Base-by-base conservation (phyloP, 2,888 invertebrate species). In the Chrysolina oricalcia region DNA sequence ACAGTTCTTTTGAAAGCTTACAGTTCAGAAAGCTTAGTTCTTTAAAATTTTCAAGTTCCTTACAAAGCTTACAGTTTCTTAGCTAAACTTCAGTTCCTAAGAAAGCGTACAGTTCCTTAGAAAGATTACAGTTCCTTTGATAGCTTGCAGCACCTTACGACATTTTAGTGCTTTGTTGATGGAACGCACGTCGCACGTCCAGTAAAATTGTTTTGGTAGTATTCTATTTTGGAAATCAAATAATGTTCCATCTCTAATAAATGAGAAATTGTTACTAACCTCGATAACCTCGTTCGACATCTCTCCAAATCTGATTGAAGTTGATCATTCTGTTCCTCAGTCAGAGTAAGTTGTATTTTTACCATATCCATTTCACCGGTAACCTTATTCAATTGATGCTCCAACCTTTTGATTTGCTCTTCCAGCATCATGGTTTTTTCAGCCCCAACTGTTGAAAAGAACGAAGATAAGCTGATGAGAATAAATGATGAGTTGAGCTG, bases 241-340 rank as follows among this genome's bases (percentile, higher is more conserved):
- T 35, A 35, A 35, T 35, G 8, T 62, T 62, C 23, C 8, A 23
- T 35, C 9, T 23, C 15, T 13, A 15, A 15, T 46, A 46, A 56
- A 48, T 19, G 35, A 35, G 15, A 15, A 21, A 53, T 53, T 48
- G n/a, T 56, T 71, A 80, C 82, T 79, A 80, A 85, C 86, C 80
- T 75, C 62, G 79, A 74, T 56, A 83, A 71, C 63, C 73, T 79
- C 69, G 81, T 81, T 62, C 81, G 81, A 48, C 82, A 50, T 63
- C 78, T 80, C 5, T 83, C 80, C 41, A 86, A 74, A 64, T 87
- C 83, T 13, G 75, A 72, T 48, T 85, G 83, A 35, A 87, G 75
- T 11, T 72, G 64, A 66, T 85, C 85, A 73, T 84, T 86, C 74
- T 84, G 82, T 53, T 87, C 86, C 76, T 87, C 86, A 6, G 79